phyloP scores from a whole-genome alignment of 1,140 invertebrate species.

The Sinonovacula constricta region DNA sequence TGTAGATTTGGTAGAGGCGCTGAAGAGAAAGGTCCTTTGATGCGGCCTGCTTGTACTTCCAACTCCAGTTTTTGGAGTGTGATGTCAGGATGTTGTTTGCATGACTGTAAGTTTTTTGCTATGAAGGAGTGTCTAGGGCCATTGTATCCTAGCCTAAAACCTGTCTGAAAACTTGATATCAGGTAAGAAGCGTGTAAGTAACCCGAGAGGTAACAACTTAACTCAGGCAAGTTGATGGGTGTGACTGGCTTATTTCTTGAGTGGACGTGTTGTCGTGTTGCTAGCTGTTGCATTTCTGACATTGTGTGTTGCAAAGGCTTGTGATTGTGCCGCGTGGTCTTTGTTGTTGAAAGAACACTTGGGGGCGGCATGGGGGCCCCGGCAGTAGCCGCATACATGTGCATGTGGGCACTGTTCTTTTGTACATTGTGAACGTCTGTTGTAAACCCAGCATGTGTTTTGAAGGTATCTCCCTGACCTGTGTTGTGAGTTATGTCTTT shows the following conservation, averaged over 20 bases:
- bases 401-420: no score
- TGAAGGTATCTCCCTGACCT: not conserved
- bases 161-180: not conserved
- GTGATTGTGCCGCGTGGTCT: not conserved
- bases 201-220: not conserved
- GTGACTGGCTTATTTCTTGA: not conserved
- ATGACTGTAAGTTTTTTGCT: slow-evolving; percentile 1
- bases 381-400: no score
- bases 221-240: not conserved
- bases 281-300: not conserved
- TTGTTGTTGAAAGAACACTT: no score
- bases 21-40: not conserved
- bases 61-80: not conserved
- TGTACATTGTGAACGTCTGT: no score
- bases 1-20: not conserved
- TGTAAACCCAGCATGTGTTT: slow-evolving; percentile 17
- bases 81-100: not conserved
- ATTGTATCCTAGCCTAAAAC: not conserved
- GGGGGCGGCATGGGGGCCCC: no score
- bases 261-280: not conserved
- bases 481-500: not conserved
- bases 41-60: not conserved
- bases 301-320: not conserved
- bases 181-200: not conserved
- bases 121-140: not conserved